Conservation (phyloP, 2,888 invertebrate species). For the Agrotis puta region DNA sequence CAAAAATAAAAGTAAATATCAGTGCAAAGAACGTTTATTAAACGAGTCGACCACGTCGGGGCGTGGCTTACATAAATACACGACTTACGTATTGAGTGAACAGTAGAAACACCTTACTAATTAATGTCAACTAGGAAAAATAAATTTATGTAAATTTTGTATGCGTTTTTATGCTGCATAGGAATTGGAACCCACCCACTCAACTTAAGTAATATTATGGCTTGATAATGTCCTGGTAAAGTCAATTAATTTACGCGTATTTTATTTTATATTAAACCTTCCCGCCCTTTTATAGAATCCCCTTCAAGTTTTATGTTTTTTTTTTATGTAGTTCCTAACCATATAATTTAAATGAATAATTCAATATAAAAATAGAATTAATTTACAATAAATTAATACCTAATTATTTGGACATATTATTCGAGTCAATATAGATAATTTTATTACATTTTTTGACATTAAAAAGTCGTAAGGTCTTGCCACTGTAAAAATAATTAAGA, state of each 20-base stretch:
- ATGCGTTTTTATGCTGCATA: too few species aligned
- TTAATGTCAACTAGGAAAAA: background rate
- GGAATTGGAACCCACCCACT: too few species aligned
- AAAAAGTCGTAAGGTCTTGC: conserved; percentile 33
- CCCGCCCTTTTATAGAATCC: too few species aligned
- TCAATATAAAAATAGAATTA: background rate
- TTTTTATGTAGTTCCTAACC: too few species aligned
- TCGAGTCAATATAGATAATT: background rate
- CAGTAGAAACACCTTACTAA: conserved; percentile 46
- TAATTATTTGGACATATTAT: background rate
- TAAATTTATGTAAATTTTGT: too few species aligned
- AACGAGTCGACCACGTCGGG: conserved; percentile 45
- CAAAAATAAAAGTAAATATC: conserved; percentile 61
- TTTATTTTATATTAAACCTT: background rate
- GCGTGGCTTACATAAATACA: conserved; percentile 44
- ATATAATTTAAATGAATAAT: background rate
- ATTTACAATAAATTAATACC: background rate
- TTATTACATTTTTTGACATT: too few species aligned
- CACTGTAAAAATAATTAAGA: conserved; percentile 53
- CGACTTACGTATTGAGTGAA: conserved; percentile 37
- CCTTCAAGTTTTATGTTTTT: too few species aligned
- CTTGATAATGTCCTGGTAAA: background rate
- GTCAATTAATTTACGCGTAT: background rate
- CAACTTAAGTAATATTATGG: background rate
- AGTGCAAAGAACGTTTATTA: conserved; percentile 80